Percentiles rank a stretch among this genome's conserved stretches.
phyloP scores from a whole-genome alignment of 2,113 vertebrate genomes.

The Melospiza melodia region DNA sequence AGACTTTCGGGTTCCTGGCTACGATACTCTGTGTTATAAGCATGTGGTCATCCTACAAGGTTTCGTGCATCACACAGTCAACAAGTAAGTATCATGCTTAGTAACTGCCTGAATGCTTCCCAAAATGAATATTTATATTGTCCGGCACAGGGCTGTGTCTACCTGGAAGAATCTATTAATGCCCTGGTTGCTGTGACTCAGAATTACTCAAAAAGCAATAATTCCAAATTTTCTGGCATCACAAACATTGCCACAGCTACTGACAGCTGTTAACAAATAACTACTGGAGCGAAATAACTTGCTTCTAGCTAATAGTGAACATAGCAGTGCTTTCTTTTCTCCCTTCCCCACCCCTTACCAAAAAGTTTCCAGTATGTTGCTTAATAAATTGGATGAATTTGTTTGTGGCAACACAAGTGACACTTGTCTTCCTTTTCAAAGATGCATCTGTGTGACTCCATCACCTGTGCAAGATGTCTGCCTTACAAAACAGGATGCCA shows the following conservation, averaged over 20 bases:
- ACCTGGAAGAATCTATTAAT: neutral
- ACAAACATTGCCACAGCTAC: neutral
- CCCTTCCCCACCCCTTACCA: neutral
- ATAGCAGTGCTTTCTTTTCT: neutral
- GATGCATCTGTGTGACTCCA: constrained; percentile 66
- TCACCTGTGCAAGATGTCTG: neutral
- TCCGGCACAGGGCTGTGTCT: neutral
- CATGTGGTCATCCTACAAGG: constrained; percentile 89
- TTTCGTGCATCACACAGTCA: constrained; percentile 84
- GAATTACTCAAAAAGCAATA: neutral
- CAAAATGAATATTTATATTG: neutral
- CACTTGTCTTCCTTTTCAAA: constrained; percentile 51
- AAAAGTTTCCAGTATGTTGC: neutral
- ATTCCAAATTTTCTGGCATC: neutral
- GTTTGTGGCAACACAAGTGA: neutral
- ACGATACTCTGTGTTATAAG: constrained; percentile 86
- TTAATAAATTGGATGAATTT: neutral
- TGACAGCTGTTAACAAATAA: neutral
- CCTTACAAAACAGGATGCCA: constrained; percentile 14
- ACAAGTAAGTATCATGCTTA: constrained; percentile 74
- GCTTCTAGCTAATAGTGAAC: neutral
- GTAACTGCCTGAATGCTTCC: neutral
- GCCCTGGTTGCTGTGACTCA: neutral
- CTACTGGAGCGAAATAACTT: neutral
- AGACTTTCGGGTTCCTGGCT: constrained; percentile 91